A percentile compares a stretch with the other conserved stretches of the same genome.
Conservation (phyloP, 2,888 invertebrate genomes). For the Hypselothyrea guttata region DNA sequence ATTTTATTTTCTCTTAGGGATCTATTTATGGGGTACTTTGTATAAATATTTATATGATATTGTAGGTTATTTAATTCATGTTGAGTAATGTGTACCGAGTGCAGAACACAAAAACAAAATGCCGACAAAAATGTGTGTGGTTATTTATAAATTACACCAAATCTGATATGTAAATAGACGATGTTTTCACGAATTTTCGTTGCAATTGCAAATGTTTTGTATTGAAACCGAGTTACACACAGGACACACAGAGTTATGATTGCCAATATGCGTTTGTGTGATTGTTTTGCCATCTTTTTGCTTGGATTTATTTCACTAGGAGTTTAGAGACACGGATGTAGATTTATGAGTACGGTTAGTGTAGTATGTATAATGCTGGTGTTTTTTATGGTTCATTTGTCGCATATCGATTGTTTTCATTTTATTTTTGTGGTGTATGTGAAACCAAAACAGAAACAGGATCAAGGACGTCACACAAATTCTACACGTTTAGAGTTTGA, state of each 20-base stretch:
- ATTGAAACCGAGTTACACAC: conserved; percentile 23
- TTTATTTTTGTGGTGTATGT: conserved; percentile 13
- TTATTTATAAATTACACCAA: conserved; percentile 56
- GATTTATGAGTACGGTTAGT: conserved; percentile 3
- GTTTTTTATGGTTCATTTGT: conserved; percentile 14
- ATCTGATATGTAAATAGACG: conserved; percentile 18
- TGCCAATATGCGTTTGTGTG: conserved; percentile 11
- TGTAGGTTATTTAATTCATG: conserved; percentile 15
- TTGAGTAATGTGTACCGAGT: conserved; percentile 33
- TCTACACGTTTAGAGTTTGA: conserved; percentile 69
- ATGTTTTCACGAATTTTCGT: conserved; percentile 8
- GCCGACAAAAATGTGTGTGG: conserved; percentile 53
- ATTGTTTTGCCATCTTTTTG: neutral
- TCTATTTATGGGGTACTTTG: conserved; percentile 36
- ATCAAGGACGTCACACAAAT: conserved; percentile 69
- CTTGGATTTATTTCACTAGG: conserved; percentile 15
- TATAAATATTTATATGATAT: conserved; percentile 27
- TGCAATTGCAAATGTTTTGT: conserved; percentile 7
- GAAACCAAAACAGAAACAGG: conserved; percentile 41
- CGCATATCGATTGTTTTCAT: neutral
- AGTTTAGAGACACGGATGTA: conserved; percentile 27
- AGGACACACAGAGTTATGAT: conserved; percentile 32
- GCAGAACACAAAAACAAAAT: conserved; percentile 59
- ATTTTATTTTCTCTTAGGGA: conserved; percentile 31
- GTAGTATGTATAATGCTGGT: conserved; percentile 13